phyloP scores from a whole-genome alignment of 2,113 vertebrate species.

The Prietella phreatophila region DNA sequence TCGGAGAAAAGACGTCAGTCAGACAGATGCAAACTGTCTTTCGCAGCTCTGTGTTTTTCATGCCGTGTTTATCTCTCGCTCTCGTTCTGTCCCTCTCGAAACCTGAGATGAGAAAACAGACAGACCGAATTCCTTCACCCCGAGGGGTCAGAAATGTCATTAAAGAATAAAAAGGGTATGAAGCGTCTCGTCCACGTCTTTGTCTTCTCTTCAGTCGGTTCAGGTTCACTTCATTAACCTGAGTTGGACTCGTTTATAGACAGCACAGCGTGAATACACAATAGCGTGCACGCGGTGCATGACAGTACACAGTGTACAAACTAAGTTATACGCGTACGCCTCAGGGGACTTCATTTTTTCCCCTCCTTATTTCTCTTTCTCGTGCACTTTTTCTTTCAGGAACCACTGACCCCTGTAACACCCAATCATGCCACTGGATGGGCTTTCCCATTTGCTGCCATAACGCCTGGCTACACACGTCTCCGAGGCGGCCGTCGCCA shows the following conservation, averaged over 20 bases:
- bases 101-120: neutral
- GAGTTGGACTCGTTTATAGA: slow-evolving; percentile 11
- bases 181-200: neutral
- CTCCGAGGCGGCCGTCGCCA: slow-evolving; percentile 51
- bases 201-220: slow-evolving; percentile 4
- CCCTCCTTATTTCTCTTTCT: neutral
- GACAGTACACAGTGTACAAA: neutral
- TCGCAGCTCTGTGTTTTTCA: neutral
- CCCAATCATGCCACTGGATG: slow-evolving; percentile 57
- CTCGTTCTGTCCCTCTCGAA: neutral
- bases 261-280: slow-evolving; percentile 13
- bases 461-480: slow-evolving; percentile 45
- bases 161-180: neutral
- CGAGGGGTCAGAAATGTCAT: neutral
- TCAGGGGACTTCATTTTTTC: slow-evolving; percentile 46
- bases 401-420: slow-evolving; percentile 55
- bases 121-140: slow-evolving; percentile 1
- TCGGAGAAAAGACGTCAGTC: neutral
- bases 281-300: neutral
- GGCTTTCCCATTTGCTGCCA: slow-evolving; percentile 51
- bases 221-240: slow-evolving; percentile 37
- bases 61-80: neutral
- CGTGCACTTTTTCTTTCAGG: slow-evolving; percentile 32
- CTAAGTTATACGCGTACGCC: neutral
- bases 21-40: neutral